Evolutionary conservation across 2,888 invertebrate genomes (phyloP).

Genomic region (Plutella xylostella): DNA sequence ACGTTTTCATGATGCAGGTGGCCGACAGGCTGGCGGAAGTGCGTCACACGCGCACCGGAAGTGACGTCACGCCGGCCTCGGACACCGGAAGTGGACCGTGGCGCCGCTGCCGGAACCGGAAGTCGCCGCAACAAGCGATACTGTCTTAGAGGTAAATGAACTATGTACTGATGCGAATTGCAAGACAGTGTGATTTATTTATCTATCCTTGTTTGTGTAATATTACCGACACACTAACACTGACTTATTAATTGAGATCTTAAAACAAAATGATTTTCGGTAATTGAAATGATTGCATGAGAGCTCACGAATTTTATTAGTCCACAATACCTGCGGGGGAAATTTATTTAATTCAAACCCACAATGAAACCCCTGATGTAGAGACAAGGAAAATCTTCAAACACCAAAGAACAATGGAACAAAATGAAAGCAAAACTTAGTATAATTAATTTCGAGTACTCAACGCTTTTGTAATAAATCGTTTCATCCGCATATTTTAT

Average conservation of each 20-base stretch:
- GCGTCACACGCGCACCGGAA: conserved; percentile 47
- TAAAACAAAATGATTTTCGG: no score
- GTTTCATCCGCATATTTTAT: conserved; percentile 63
- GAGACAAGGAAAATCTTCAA: conserved; percentile 36
- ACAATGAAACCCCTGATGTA: no score
- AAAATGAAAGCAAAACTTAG: conserved; percentile 57
- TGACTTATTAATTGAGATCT: no score
- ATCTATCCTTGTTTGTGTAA: no score
- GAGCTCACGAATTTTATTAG: no score
- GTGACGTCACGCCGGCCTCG: conserved; percentile 47
- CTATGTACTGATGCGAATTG: conserved; percentile 3
- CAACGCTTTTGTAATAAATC: conserved; percentile 70
- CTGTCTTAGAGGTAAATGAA: conserved; percentile 28
- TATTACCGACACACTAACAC: no score
- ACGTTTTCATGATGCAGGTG: background rate
- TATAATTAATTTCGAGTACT: conserved; percentile 65
- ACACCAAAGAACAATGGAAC: conserved; percentile 25
- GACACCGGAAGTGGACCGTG: conserved; percentile 52
- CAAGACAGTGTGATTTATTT: no score
- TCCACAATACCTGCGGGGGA: no score
- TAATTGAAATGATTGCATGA: no score
- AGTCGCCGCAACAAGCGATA: conserved; percentile 42
- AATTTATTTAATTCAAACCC: no score
- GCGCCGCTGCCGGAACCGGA: conserved; percentile 58
- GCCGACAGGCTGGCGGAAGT: no score